Evolutionary conservation across 2,113 vertebrate genomes (phyloP).

Genomic region (Sylvicapra grimmia): DNA sequence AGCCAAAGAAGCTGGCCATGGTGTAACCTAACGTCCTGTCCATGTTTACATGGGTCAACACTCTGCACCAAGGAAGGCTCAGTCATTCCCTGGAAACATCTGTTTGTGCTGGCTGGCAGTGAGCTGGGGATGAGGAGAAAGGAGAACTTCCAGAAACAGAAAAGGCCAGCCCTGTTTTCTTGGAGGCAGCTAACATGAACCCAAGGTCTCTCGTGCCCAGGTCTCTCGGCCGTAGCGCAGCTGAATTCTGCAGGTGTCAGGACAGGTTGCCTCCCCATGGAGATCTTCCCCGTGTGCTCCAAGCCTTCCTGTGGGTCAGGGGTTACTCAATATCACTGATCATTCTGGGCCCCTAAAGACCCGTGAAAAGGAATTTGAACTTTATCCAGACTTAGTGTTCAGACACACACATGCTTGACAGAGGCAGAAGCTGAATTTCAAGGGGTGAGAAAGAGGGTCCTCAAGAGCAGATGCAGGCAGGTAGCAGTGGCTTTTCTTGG

Average conservation of each 20-base stretch:
- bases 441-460: not conserved
- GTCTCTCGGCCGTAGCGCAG: not conserved
- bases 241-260: not conserved
- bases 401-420: not conserved
- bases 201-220: accelerated
- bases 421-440: not conserved
- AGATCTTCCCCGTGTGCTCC: too few relatives aligned
- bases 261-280: accelerated
- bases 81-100: not conserved
- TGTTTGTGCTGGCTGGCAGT: not conserved
- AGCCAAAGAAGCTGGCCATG: not conserved
- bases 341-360: not conserved
- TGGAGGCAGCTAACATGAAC: not conserved
- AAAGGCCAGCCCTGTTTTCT: not conserved
- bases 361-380: not conserved
- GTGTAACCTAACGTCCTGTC: not conserved
- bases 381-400: not conserved
- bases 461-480: not conserved
- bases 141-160: not conserved
- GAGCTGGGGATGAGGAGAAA: not conserved
- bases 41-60: accelerated
- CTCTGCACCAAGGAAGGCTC: not conserved
- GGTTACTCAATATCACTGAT: not conserved
- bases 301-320: not conserved
- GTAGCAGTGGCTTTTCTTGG: too few relatives aligned